Evolutionary conservation across 92 coral and sea anemone genomes (phyloP), one percentile per base, ranked within the genome.

Genomic region (Phenganax stokvisi): DNA sequence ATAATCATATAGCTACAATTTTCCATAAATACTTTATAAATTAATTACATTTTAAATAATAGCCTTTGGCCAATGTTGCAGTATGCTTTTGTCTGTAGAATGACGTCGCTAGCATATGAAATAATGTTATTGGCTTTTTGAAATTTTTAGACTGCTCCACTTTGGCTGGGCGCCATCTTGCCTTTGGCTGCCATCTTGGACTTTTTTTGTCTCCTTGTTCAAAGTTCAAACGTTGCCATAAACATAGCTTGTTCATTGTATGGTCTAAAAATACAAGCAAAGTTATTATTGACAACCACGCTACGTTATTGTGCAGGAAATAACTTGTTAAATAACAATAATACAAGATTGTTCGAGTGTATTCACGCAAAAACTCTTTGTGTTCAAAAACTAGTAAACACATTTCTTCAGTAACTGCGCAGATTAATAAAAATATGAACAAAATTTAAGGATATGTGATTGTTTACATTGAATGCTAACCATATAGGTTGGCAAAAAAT

Each of bases 231-330:
- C 37, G 37, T 64, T n/a, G 37, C 27, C 70, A 61, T 20, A 4
- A 64, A 30, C 70, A 64, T 12, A 0, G 29, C 13, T 64, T 30
- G 17, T 20, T 64, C 47, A 64, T 64, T 20, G 70, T 30, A 68
- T 37, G 54, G 73, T 68, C 73, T 68, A 68, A 68, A 68, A 68
- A 37, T 68, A 30, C 1, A 10, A 37, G 11, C 11, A 37, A 37
- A 68, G 70, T 68, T 68, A 68, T 30, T 68, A 68, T 30, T 13
- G 73, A 68, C 5, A 68, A 68, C 53, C 52, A 68, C 73, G 47
- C 31, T 25, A 25, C 28, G 3, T 13, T 0, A 51, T 68, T 12
- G 29, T 20, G 29, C 29, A 9, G 29, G 8, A 64, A n/a, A 64
- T 61, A 61, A 13, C 67, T 61, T 0, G 47, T 37, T 61, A 3